A percentile compares a stretch with the other conserved stretches of the same genome.
phyloP scores from a whole-genome alignment of 1,140 invertebrate genomes.

The Cataglyphis hispanica region DNA sequence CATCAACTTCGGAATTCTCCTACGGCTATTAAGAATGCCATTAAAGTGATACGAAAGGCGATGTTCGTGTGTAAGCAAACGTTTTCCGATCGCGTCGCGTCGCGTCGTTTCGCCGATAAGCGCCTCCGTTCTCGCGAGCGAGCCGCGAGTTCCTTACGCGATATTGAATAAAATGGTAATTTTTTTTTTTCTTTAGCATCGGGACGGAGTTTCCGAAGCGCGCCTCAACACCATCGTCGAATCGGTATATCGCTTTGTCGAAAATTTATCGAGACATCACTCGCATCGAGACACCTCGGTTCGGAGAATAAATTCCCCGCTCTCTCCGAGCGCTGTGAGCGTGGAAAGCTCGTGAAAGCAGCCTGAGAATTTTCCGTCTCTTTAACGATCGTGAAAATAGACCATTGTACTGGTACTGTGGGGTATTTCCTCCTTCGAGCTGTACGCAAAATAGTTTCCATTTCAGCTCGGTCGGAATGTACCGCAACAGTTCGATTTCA shows the following conservation, averaged over 20 bases:
- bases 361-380: conserved; percentile 48
- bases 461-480: conserved; percentile 48
- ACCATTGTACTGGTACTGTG: conserved; percentile 27
- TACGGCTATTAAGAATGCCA: conserved; percentile 58
- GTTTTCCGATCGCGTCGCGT: conserved; percentile 44
- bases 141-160: neutral
- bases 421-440: conserved; percentile 29
- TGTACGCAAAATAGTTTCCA: conserved; percentile 54
- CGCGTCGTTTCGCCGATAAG: conserved; percentile 24
- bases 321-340: neutral
- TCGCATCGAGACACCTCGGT: neutral
- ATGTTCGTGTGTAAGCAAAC: conserved; percentile 50
- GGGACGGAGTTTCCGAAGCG: neutral
- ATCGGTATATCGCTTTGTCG: conserved; percentile 25
- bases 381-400: conserved; percentile 58
- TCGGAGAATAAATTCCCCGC: conserved; percentile 39
- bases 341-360: neutral
- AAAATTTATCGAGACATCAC: conserved; percentile 54
- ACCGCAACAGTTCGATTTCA: conserved; percentile 46
- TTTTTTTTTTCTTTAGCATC: neutral
- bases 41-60: conserved; percentile 53
- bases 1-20: conserved; percentile 59
- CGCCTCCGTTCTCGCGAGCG: neutral
- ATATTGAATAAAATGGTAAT: conserved; percentile 57
- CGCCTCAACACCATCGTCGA: neutral